A percentile compares a stretch with the other conserved stretches of the same genome.
phyloP scores from a whole-genome alignment of 2,797 vertebrate species.

The Sparus aurata region DNA sequence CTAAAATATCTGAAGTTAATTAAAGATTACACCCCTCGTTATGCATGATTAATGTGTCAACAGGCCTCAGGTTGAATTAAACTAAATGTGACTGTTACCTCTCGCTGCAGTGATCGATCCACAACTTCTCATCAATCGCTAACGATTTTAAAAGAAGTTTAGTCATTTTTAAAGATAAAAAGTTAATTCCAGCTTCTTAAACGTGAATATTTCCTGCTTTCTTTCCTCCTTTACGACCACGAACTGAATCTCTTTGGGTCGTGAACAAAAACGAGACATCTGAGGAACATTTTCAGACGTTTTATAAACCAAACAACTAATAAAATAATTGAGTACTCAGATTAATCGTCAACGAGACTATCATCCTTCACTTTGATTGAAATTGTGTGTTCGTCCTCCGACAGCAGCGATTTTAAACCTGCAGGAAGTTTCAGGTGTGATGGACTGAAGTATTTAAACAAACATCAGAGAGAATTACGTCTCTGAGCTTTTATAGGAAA shows the following conservation, averaged over 20 bases:
- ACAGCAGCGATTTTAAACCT: not conserved
- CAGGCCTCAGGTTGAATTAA: not conserved
- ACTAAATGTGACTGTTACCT: not conserved
- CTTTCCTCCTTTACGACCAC: no score
- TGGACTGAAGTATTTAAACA: not conserved
- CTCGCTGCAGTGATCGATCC: no score
- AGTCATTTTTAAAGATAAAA: not conserved
- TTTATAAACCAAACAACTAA: no score
- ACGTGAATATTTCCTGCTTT: not conserved
- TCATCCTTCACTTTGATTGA: no score
- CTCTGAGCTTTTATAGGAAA: slow-evolving; percentile 20
- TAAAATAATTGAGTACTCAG: no score
- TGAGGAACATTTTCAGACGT: no score
- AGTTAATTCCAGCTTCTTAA: no score
- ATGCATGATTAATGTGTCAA: not conserved
- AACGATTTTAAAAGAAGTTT: no score
- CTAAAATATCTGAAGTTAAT: not conserved
- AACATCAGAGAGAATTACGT: not conserved
- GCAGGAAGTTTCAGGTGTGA: not conserved
- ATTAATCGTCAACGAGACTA: no score
- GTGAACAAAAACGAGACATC: no score
- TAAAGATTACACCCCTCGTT: not conserved
- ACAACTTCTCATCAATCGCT: no score
- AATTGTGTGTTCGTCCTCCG: not conserved
- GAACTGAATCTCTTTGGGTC: no score